phyloP scores from a whole-genome alignment of 2,797 vertebrate species.

The Miichthys miiuy region DNA sequence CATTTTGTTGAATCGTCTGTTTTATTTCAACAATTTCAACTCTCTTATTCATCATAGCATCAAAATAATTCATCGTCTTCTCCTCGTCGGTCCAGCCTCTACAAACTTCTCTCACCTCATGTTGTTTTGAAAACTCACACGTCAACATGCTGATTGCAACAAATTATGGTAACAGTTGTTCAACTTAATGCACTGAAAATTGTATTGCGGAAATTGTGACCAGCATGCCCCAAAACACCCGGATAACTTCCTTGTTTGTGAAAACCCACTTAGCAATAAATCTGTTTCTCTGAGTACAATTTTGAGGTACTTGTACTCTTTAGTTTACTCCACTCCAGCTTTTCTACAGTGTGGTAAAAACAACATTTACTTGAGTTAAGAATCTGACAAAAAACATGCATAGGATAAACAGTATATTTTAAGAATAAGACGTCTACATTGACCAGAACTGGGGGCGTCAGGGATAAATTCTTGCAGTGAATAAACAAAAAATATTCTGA shows the following conservation, averaged over 20 bases:
- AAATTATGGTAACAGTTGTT: neutral
- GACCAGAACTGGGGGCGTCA: neutral
- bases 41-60: neutral
- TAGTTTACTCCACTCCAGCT: too few species aligned
- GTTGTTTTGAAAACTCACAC: neutral
- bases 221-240: too few species aligned
- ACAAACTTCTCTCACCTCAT: too few species aligned
- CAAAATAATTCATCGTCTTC: too few species aligned
- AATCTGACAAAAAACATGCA: neutral
- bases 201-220: too few species aligned
- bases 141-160: neutral
- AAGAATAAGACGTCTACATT: neutral
- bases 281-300: too few species aligned
- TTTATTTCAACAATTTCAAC: neutral
- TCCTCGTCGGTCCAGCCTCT: too few species aligned
- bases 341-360: neutral
- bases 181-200: too few species aligned
- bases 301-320: too few species aligned
- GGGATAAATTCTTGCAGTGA: too few species aligned
- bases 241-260: too few species aligned
- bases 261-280: neutral
- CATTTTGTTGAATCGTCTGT: neutral
- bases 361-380: neutral
- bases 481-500: neutral
- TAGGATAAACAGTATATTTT: neutral